Percentiles rank a stretch among this genome's conserved stretches.
Evolutionary conservation across 1,140 invertebrate species (phyloP).

Genomic region (Spodoptera frugiperda): DNA sequence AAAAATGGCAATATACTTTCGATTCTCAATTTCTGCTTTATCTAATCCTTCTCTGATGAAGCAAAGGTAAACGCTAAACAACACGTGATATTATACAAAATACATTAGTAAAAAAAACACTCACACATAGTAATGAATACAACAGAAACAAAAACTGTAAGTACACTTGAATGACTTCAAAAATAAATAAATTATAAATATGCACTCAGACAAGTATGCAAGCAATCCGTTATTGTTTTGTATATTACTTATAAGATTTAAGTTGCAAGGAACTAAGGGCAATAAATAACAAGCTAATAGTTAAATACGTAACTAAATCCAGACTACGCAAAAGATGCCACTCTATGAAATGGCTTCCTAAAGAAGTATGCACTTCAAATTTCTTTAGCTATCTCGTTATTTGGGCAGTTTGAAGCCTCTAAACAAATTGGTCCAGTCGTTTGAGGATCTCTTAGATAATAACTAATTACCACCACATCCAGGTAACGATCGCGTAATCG

Average conservation of each 20-base stretch:
- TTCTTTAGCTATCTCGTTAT: slow-evolving; percentile 26
- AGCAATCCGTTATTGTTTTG: slow-evolving; percentile 53
- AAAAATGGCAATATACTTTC: slow-evolving; percentile 81
- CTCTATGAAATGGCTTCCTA: slow-evolving; percentile 12
- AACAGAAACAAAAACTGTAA: slow-evolving; percentile 62
- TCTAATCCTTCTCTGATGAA: slow-evolving; percentile 59
- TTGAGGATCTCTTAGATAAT: slow-evolving; percentile 23
- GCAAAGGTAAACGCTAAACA: slow-evolving; percentile 60
- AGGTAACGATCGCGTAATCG: slow-evolving; percentile 23
- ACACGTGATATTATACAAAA: slow-evolving; percentile 57
- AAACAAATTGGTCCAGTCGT: slow-evolving; percentile 40
- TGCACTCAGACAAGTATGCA: slow-evolving; percentile 74
- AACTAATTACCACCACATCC: slow-evolving; percentile 45
- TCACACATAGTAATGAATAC: slow-evolving; percentile 62
- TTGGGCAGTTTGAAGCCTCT: slow-evolving; percentile 18
- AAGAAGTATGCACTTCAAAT: slow-evolving; percentile 6
- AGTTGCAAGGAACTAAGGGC: slow-evolving; percentile 16
- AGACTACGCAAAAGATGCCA: slow-evolving; percentile 21
- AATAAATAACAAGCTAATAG: slow-evolving; percentile 33
- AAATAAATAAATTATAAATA: slow-evolving; percentile 77
- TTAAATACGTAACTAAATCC: slow-evolving; percentile 30
- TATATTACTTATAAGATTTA: slow-evolving; percentile 9
- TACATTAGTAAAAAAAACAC: slow-evolving; percentile 64
- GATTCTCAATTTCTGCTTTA: slow-evolving; percentile 63
- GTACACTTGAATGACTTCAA: slow-evolving; percentile 62